A percentile compares a stretch with the other conserved stretches of the same genome.
Evolutionary conservation across 2,888 invertebrate genomes (phyloP).

Genomic region (Molanna angustata): DNA sequence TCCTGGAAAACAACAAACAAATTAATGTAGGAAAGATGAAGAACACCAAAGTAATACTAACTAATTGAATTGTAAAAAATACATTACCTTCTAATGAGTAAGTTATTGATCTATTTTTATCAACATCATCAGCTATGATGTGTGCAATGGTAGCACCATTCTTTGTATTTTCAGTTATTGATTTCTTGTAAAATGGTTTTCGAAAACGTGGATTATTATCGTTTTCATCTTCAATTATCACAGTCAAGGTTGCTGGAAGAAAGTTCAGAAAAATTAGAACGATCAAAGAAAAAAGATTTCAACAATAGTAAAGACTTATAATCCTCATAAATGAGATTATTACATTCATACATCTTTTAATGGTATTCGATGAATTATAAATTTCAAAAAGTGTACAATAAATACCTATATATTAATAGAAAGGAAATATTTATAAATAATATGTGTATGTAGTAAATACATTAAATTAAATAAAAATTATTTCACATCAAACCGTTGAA

Average conservation of each 20-base stretch:
- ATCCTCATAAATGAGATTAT: no score
- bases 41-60: background rate
- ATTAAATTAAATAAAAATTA: no score
- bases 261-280: conserved; percentile 1
- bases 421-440: no score
- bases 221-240: conserved; percentile 81
- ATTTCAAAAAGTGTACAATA: no score
- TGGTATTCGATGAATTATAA: no score
- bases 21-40: background rate
- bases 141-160: conserved; percentile 76
- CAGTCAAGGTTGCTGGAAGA: conserved; percentile 62
- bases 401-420: no score
- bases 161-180: conserved; percentile 85
- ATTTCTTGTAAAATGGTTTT: conserved; percentile 72
- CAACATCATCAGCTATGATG: conserved; percentile 81
- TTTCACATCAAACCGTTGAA: no score
- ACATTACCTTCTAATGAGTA: conserved; percentile 69
- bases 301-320: no score
- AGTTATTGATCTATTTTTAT: conserved; percentile 79
- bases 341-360: no score
- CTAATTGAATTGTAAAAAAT: background rate
- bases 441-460: no score
- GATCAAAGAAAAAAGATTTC: no score
- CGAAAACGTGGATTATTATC: conserved; percentile 87
- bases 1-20: conserved; percentile 43